Base-by-base conservation (phyloP, 2,797 vertebrate genomes). In the Brotula barbata region DNA sequence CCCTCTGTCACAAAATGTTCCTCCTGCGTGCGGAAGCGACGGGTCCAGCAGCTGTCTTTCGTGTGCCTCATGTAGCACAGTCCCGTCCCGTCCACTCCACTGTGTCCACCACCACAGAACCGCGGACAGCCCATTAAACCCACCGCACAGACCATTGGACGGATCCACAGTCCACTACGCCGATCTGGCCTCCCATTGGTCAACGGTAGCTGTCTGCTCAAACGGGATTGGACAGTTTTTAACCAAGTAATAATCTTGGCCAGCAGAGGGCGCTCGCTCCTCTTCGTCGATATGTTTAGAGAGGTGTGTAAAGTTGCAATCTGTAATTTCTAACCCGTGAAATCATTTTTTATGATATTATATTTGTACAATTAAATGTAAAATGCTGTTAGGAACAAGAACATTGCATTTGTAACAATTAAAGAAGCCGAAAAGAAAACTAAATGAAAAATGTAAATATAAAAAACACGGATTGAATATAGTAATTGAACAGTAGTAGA, bases 201-300 rank as follows among this genome's bases (percentile, higher is more conserved):
- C 77, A 28, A 22, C 31, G 1, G 4, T n/a, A 20, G 2, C 66
- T 19, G 69, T 39, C 73, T 78, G 53, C 58, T 63, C 55, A 43
- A 40, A 62, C 61, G 50, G 52, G 81, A 88, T 88, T 90, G 89
- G 89, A 77, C 74, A 0, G 28, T 68, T 45, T 37, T 58, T 45
- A 8, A 7, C 12, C 42, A 8, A 21, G 25, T 1, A 16, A 17
- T 28, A 9, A 10, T 6, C 13, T 22, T 7, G n/a, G 47, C 12
- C 88, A 31, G 48, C 43, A 81, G 80, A 7, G 47, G 86, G 68
- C 87, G 84, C 85, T 20, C 25, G 10, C 80, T 67, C 1, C 17
- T 36, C 17, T 7, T 1, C 17, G 2, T 28, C 25, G 8, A 28
- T 28, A 28, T 28, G 25, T 8, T 28, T 28, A 4, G 8, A 4